Percentiles rank a stretch among this genome's conserved stretches.
Conservation (phyloP, 2,113 vertebrate genomes). For the Gavia stellata region DNA sequence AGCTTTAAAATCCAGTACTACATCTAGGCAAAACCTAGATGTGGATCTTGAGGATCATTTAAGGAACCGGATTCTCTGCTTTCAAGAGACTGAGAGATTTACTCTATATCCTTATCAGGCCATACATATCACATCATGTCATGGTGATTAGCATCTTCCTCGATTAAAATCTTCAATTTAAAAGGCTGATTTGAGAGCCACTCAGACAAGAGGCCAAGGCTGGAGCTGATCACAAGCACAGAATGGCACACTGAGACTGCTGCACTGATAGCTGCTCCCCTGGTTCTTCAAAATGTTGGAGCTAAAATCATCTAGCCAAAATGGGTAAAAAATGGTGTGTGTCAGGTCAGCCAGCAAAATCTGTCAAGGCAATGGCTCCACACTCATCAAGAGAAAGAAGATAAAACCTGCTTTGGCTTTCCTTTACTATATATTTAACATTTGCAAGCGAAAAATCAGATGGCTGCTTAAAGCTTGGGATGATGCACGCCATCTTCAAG, state of each 20-base stretch:
- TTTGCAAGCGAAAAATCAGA: conserved; percentile 22
- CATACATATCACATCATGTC: neutral
- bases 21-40: neutral
- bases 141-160: neutral
- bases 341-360: conserved; percentile 3
- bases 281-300: neutral
- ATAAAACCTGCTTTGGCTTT: neutral
- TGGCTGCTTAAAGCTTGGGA: conserved; percentile 5
- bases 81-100: neutral
- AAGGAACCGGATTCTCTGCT: neutral
- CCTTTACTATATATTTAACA: neutral
- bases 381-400: neutral
- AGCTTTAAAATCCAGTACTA: neutral
- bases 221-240: neutral
- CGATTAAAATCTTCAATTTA: conserved; percentile 31
- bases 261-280: neutral
- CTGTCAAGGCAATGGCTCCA: neutral
- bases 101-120: neutral
- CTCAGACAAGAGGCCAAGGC: neutral
- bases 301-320: neutral
- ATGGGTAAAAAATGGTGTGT: neutral
- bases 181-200: neutral
- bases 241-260: neutral
- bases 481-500: conserved; percentile 35
- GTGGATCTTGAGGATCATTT: neutral